Evolutionary conservation across 2,113 vertebrate species (phyloP).

Genomic region (Pseudois nayaur): DNA sequence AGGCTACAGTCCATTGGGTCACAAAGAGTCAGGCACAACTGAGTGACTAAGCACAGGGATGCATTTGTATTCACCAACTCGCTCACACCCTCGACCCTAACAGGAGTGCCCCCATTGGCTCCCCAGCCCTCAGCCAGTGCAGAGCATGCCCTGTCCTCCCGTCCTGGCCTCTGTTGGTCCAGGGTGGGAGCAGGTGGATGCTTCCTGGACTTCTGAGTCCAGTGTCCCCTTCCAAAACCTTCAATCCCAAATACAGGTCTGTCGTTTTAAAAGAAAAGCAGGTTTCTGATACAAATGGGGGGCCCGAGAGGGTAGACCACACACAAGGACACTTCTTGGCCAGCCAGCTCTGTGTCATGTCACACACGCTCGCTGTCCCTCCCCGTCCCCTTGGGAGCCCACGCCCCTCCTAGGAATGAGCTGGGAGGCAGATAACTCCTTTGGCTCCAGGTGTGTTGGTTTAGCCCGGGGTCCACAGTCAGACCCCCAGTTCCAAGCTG

Average conservation of each 20-base stretch:
- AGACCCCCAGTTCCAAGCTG: fast-evolving
- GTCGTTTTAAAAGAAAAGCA: background rate
- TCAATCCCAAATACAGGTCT: background rate
- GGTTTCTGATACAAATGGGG: background rate
- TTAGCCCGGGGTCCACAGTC: fast-evolving
- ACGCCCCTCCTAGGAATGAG: fast-evolving
- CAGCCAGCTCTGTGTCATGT: background rate
- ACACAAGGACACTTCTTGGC: fast-evolving
- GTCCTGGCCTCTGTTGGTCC: fast-evolving
- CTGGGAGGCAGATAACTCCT: background rate
- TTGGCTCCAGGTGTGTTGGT: fast-evolving
- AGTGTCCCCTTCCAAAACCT: background rate
- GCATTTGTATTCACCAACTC: background rate
- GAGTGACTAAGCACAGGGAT: background rate
- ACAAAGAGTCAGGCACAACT: background rate
- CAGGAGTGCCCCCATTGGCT: fast-evolving
- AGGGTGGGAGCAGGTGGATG: background rate
- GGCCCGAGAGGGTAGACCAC: fast-evolving
- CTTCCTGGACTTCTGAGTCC: background rate
- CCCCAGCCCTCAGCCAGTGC: fast-evolving
- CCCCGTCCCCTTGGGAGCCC: background rate
- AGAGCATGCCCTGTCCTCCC: fast-evolving
- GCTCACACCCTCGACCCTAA: fast-evolving
- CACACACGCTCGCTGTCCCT: fast-evolving
- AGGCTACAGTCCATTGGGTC: background rate